These are phyloP conservation scores for Tridacna crocea DNA, from an alignment of 2,888 invertebrate species.

Conservation along the genomic window DNA sequence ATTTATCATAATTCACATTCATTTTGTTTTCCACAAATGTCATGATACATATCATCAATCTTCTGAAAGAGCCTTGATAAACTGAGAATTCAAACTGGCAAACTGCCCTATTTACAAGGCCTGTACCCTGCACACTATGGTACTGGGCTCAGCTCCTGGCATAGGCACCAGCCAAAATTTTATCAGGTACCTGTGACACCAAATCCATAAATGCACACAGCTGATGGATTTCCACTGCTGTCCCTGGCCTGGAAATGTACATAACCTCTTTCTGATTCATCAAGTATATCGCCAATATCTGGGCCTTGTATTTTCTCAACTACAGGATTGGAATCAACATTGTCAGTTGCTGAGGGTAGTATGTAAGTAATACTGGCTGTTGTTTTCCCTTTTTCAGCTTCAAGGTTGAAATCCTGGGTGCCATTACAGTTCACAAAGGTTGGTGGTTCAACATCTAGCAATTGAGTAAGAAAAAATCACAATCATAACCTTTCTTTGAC, in stretches of 20 bases:
- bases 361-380: neutral
- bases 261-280: neutral
- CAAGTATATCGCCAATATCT: neutral
- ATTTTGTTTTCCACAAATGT: no score
- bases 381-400: slow-evolving; percentile 23
- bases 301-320: slow-evolving; percentile 14
- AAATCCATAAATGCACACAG: slow-evolving; percentile 13
- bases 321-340: slow-evolving; percentile 4
- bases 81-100: no score
- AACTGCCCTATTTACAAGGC: no score
- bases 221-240: slow-evolving; percentile 8
- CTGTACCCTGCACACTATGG: no score
- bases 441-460: slow-evolving; percentile 11
- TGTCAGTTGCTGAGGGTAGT: slow-evolving; percentile 8
- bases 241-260: slow-evolving; percentile 12
- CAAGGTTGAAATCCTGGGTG: neutral
- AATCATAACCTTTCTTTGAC: no score
- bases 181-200: slow-evolving; percentile 8
- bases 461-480: neutral
- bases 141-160: no score
- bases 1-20: no score
- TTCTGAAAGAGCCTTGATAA: no score
- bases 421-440: slow-evolving; percentile 17
- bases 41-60: no score
- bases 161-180: no score